phyloP scores from a whole-genome alignment of 2,113 vertebrate species.

The Mungos mungo region DNA sequence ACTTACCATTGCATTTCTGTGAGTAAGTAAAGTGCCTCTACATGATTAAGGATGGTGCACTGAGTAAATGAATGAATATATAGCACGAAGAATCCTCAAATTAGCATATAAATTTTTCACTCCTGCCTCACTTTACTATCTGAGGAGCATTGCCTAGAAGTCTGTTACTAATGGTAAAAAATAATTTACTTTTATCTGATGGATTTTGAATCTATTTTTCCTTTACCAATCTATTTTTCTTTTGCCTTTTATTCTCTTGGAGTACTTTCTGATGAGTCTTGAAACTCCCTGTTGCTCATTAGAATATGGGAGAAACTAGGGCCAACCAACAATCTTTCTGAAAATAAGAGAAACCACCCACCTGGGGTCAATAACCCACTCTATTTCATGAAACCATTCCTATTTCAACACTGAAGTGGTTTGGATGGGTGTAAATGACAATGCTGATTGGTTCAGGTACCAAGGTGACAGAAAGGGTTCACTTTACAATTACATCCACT shows the following conservation, averaged over 20 bases:
- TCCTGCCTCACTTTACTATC: not conserved
- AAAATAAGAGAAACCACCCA: slow-evolving; percentile 18
- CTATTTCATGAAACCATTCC: not conserved
- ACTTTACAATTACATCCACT: slow-evolving; percentile 51
- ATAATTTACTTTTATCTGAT: not conserved
- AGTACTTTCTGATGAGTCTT: slow-evolving; percentile 33
- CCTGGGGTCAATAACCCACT: not conserved
- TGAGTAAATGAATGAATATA: not conserved
- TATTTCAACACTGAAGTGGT: slow-evolving; percentile 34
- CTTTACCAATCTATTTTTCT: not conserved
- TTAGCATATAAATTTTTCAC: not conserved
- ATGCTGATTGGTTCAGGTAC: slow-evolving; percentile 37
- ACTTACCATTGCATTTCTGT: not conserved
- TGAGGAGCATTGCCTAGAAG: not conserved
- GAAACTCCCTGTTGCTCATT: not conserved
- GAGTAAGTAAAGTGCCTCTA: not conserved
- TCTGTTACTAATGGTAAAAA: not conserved
- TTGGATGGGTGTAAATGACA: not conserved
- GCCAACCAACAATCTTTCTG: not conserved
- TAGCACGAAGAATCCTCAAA: not conserved
- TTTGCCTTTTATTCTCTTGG: not conserved
- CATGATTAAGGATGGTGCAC: not conserved
- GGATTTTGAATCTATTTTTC: not conserved
- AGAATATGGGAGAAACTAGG: not conserved
- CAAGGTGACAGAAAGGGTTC: slow-evolving; percentile 13